These are phyloP conservation scores for Atta cephalotes DNA, from an alignment of 1,140 invertebrate species.

Conservation along the genomic window DNA sequence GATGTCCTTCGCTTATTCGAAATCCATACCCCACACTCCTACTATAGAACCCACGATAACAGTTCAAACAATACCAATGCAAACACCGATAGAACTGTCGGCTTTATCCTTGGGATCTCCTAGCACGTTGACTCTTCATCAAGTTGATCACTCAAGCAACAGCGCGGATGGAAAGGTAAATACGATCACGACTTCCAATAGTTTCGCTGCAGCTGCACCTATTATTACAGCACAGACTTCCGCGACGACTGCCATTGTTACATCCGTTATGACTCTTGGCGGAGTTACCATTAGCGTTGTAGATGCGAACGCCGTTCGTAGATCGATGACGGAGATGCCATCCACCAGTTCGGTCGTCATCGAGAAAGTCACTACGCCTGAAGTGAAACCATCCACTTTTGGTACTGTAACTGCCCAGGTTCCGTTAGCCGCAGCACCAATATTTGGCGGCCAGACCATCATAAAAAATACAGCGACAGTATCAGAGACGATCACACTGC, in stretches of 20 bases:
- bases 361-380: constrained; percentile 39
- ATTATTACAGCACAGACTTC: constrained; percentile 10
- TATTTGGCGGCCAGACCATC: constrained; percentile 51
- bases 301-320: background rate
- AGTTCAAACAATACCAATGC: constrained; percentile 6
- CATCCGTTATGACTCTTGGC: background rate
- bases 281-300: constrained; percentile 42
- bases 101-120: constrained; percentile 40
- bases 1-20: constrained; percentile 72
- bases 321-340: constrained; percentile 7
- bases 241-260: background rate
- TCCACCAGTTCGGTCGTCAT: constrained; percentile 46
- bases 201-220: constrained; percentile 57
- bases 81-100: constrained; percentile 51
- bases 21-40: constrained; percentile 40
- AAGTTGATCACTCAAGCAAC: background rate
- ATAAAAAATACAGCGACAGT: constrained; percentile 34
- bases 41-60: constrained; percentile 26
- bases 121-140: constrained; percentile 3
- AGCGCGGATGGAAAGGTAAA: constrained; percentile 52
- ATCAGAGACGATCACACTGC: constrained; percentile 47
- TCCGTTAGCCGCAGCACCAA: constrained; percentile 3
- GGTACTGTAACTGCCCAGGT: constrained; percentile 14
- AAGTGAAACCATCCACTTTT: constrained; percentile 32
- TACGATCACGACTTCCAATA: constrained; percentile 50